Conservation (phyloP, 1,140 invertebrate genomes). For the Condylostylus longicornis region DNA sequence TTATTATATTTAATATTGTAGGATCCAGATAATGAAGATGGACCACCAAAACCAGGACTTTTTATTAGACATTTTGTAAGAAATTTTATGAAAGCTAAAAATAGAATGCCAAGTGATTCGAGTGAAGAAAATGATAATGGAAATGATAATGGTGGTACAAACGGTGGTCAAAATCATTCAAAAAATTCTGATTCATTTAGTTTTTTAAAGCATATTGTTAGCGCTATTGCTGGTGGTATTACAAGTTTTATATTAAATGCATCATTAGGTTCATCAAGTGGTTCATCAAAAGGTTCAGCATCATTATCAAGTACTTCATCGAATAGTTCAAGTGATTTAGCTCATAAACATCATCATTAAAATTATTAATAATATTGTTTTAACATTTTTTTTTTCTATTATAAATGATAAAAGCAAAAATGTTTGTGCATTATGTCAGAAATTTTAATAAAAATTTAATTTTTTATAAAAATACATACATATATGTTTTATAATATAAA, state of each 20-base stretch:
- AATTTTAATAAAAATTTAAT: too few species aligned
- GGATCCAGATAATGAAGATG: slow-evolving; percentile 29
- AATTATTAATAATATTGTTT: too few species aligned
- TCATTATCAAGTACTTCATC: too few species aligned
- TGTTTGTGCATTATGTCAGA: too few species aligned
- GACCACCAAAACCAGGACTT: slow-evolving; percentile 18
- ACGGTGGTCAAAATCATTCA: slow-evolving; percentile 3
- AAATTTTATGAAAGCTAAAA: slow-evolving; percentile 23
- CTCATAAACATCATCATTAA: too few species aligned
- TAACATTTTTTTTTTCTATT: too few species aligned
- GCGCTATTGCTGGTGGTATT: slow-evolving; percentile 22
- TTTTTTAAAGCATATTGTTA: slow-evolving; percentile 25
- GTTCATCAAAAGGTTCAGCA: slow-evolving; percentile 21
- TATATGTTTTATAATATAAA: too few species aligned
- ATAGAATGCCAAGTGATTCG: slow-evolving; percentile 12
- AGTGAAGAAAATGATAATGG: slow-evolving; percentile 16
- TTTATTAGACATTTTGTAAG: slow-evolving; percentile 22
- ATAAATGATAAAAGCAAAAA: too few species aligned
- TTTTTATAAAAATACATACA: too few species aligned
- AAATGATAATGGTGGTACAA: slow-evolving; percentile 8
- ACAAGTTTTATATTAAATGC: slow-evolving; percentile 25
- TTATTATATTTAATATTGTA: slow-evolving; percentile 7
- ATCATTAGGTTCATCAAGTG: slow-evolving; percentile 22
- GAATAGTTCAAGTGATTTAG: too few species aligned
- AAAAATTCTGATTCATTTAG: slow-evolving; percentile 21